Base-by-base conservation (phyloP, 2,797 vertebrate genomes). In the Rhinogobio ventralis region DNA sequence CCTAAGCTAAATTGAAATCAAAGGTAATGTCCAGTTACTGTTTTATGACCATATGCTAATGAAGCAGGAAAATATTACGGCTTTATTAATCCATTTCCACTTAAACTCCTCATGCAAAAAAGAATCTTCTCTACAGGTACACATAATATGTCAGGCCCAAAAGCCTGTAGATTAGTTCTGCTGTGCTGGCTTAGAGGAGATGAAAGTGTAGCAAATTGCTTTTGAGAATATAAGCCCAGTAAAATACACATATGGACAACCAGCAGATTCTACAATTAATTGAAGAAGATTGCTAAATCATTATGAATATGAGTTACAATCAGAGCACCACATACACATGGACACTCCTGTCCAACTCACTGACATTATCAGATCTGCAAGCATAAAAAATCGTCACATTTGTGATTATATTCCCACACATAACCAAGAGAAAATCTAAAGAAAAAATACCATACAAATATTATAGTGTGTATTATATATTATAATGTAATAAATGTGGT, bases 201-300 rank as follows among this genome's bases (percentile, higher is more conserved):
- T 55, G 20, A 88, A 80, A 79, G 13, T 69, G 53, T 67, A 33
- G 66, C 46, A 39, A 80, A 90, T 49, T 57, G 62, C 19, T 74
- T n/a, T 60, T 72, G 81, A 75, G 67, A 71, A 83, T 73, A 49
- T 75, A 53, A 81, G 19, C 19, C 28, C 17, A 42, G 10, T 20
- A 8, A 64, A 23, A 72, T 10, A 60, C 55, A 53, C 30, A 53
- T 11, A 14, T 23, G 13, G n/a, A 53, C 77, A 83, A 19, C 11
- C 42, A 78, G 33, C 36, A 30, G 55, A 55, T 55, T 51, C 30
- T 62, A 74, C 49, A 49, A 25, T 23, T 15, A 46, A 62, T 46
- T 8, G 9, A 28, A 49, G 55, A 74, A 45, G 55, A 5, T 17
- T 11, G 30, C 30, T 51, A 14, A 72, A 51, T 74, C 36, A 17